Conservation (phyloP, 2,113 vertebrate species). For the Geococcyx californianus region DNA sequence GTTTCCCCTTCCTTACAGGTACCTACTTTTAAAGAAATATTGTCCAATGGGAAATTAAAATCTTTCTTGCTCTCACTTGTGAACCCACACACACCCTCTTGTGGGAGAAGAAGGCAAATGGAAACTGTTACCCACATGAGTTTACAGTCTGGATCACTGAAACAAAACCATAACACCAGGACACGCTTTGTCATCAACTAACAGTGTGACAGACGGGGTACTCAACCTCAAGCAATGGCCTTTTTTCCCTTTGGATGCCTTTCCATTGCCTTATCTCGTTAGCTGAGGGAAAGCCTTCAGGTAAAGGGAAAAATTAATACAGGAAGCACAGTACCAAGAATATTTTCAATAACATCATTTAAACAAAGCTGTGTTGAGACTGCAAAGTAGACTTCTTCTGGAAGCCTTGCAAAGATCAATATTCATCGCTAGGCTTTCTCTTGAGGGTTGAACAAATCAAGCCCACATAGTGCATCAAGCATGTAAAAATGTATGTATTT, state of each 20-base stretch:
- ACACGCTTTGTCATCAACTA: neutral
- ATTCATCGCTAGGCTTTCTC: neutral
- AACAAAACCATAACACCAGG: neutral
- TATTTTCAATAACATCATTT: neutral
- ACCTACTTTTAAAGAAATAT: neutral
- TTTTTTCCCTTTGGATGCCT: neutral
- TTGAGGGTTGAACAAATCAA: neutral
- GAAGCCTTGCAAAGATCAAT: neutral
- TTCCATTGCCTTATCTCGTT: neutral
- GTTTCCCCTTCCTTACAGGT: neutral
- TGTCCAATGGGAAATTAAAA: neutral
- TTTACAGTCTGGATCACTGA: neutral
- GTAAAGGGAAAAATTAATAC: neutral
- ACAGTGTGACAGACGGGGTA: neutral
- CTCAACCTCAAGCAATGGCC: neutral
- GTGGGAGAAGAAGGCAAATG: constrained; percentile 14
- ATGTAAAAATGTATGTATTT: neutral
- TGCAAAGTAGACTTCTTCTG: neutral
- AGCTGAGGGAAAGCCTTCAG: neutral
- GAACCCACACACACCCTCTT: neutral
- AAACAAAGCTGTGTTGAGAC: neutral
- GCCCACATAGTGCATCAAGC: neutral
- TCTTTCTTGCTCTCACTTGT: neutral
- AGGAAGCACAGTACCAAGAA: neutral
- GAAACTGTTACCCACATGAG: neutral